phyloP scores from a whole-genome alignment of 1,140 invertebrate species.

The Aphelinus atriplicis region DNA sequence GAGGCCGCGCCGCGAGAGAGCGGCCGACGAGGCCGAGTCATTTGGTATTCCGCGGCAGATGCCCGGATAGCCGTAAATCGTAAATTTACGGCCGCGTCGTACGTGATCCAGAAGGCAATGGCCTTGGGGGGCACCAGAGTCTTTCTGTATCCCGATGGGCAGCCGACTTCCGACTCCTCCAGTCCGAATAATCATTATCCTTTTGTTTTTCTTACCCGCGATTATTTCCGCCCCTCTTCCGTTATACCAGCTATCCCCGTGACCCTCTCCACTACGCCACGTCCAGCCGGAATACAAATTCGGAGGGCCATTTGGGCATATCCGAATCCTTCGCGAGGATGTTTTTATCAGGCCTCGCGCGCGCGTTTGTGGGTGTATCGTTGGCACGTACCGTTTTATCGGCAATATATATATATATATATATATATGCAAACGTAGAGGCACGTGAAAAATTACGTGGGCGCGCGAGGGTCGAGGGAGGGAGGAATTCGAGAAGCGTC shows the following conservation, averaged over 20 bases:
- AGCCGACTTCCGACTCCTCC: slow-evolving; percentile 30
- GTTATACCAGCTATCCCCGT: neutral
- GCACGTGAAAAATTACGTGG: neutral
- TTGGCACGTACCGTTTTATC: too few relatives aligned
- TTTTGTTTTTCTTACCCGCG: neutral
- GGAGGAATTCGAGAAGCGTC: neutral
- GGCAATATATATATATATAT: too few relatives aligned
- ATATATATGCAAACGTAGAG: neutral
- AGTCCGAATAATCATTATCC: slow-evolving; percentile 22
- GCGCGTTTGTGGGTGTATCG: too few relatives aligned
- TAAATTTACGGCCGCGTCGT: slow-evolving; percentile 50
- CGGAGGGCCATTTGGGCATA: too few relatives aligned
- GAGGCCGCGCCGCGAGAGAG: neutral
- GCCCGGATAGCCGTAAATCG: slow-evolving; percentile 46
- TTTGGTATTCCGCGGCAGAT: slow-evolving; percentile 47
- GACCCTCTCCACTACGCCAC: too few relatives aligned
- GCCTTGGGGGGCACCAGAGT: slow-evolving; percentile 17
- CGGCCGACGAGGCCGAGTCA: slow-evolving; percentile 14
- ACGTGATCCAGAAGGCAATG: slow-evolving; percentile 47
- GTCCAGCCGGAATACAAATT: too few relatives aligned
- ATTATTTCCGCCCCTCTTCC: neutral
- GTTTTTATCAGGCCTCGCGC: too few relatives aligned
- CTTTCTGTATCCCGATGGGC: too few relatives aligned
- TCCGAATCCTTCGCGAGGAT: too few relatives aligned
- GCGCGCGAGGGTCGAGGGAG: neutral